phyloP scores from a whole-genome alignment of 2,113 vertebrate species.

The Sander vitreus region DNA sequence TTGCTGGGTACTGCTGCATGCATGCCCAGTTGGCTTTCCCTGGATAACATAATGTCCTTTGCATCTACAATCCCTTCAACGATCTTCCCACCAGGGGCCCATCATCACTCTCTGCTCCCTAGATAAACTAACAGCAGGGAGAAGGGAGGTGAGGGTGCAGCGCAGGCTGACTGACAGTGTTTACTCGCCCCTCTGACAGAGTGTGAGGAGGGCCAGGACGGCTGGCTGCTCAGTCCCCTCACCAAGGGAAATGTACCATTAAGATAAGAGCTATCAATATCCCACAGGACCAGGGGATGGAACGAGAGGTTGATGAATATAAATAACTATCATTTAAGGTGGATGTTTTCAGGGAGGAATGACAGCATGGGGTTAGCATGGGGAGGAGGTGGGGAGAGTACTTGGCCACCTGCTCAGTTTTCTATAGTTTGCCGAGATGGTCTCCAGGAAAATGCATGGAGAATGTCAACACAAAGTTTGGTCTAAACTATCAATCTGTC shows the following conservation, averaged over 20 bases:
- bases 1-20: not conserved
- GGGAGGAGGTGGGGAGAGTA: slow-evolving; percentile 20
- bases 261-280: slow-evolving; percentile 82
- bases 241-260: slow-evolving; percentile 75
- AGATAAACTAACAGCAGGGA: slow-evolving; percentile 92
- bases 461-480: slow-evolving; percentile 37
- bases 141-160: slow-evolving; percentile 78
- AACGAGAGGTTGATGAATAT: slow-evolving; percentile 57
- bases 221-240: slow-evolving; percentile 63
- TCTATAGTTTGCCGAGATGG: slow-evolving; percentile 13
- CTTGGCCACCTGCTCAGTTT: slow-evolving; percentile 63
- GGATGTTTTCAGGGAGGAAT: slow-evolving; percentile 56
- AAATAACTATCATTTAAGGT: slow-evolving; percentile 60
- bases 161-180: slow-evolving; percentile 81
- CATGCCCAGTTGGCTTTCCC: not conserved
- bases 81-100: slow-evolving; percentile 53
- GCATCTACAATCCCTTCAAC: slow-evolving; percentile 6
- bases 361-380: slow-evolving; percentile 39
- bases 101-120: slow-evolving; percentile 88
- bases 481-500: slow-evolving; percentile 63
- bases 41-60: slow-evolving; percentile 25
- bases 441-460: slow-evolving; percentile 26
- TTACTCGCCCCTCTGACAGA: slow-evolving; percentile 82
- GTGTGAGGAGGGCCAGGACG: slow-evolving; percentile 75
- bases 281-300: slow-evolving; percentile 37